Evolutionary conservation across 2,113 vertebrate genomes (phyloP).

Genomic region (Callithrix jacchus): DNA sequence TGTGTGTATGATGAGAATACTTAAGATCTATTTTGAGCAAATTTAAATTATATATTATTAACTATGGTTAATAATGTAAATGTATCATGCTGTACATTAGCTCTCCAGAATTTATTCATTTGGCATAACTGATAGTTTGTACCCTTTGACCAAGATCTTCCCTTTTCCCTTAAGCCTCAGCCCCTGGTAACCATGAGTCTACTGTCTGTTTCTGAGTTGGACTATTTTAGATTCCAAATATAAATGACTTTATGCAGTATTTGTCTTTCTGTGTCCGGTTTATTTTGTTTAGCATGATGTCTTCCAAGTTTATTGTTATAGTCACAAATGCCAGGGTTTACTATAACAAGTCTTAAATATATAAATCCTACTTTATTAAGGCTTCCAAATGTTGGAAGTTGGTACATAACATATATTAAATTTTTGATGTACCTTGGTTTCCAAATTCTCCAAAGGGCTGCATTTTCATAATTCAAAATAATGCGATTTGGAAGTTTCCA

Average conservation of each 20-base stretch:
- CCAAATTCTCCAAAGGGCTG: not conserved
- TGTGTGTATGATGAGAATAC: too few species aligned
- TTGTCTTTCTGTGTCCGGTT: not conserved
- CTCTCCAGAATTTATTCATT: not conserved
- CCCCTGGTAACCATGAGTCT: not conserved
- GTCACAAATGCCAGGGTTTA: not conserved
- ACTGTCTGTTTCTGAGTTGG: not conserved
- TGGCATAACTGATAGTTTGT: not conserved
- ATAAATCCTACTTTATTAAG: not conserved
- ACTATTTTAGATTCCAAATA: not conserved
- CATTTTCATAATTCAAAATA: conserved; percentile 25
- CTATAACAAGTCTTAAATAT: not conserved
- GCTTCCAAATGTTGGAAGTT: not conserved
- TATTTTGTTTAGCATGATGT: not conserved
- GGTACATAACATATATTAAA: not conserved
- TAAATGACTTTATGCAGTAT: not conserved
- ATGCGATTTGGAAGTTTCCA: not conserved
- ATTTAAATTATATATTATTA: not conserved
- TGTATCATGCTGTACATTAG: not conserved
- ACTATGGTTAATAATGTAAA: too few species aligned
- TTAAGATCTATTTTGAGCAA: not conserved
- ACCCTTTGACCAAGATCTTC: not conserved
- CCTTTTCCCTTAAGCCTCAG: too few species aligned
- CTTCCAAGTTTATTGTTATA: not conserved
- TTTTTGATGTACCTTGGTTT: not conserved